Evolutionary conservation across 2,797 vertebrate species (phyloP).

Genomic region (Rhinogobio ventralis): DNA sequence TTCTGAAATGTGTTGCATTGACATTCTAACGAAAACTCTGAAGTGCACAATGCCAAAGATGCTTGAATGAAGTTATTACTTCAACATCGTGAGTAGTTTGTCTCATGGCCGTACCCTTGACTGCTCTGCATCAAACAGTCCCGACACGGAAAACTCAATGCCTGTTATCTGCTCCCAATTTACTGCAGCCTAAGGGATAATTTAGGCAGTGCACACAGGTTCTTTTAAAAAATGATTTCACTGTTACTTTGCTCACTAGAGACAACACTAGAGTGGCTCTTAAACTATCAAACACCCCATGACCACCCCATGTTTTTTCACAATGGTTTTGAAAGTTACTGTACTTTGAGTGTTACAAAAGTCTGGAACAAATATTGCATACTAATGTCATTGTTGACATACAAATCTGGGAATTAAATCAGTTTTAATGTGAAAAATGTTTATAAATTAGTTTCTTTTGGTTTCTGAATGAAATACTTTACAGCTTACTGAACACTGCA

Average conservation of each 20-base stretch:
- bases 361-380: neutral
- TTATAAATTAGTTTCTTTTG: neutral
- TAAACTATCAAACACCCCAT: slow-evolving; percentile 41
- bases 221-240: slow-evolving; percentile 72
- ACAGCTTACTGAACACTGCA: neutral
- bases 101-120: slow-evolving; percentile 24
- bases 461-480: neutral
- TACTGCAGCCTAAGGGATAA: slow-evolving; percentile 72
- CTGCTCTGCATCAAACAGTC: slow-evolving; percentile 22
- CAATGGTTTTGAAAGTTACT: slow-evolving; percentile 50
- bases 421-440: neutral
- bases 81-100: neutral
- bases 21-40: neutral
- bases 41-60: slow-evolving; percentile 18
- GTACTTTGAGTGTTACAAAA: neutral
- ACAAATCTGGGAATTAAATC: neutral
- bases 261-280: slow-evolving; percentile 71
- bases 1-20: neutral
- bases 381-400: neutral
- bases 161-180: slow-evolving; percentile 52
- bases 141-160: neutral
- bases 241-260: slow-evolving; percentile 72
- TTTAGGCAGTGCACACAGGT: slow-evolving; percentile 74
- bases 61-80: slow-evolving; percentile 17
- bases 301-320: slow-evolving; percentile 24